Conservation (phyloP, 2,888 invertebrate genomes). For the Timema cristinae region DNA sequence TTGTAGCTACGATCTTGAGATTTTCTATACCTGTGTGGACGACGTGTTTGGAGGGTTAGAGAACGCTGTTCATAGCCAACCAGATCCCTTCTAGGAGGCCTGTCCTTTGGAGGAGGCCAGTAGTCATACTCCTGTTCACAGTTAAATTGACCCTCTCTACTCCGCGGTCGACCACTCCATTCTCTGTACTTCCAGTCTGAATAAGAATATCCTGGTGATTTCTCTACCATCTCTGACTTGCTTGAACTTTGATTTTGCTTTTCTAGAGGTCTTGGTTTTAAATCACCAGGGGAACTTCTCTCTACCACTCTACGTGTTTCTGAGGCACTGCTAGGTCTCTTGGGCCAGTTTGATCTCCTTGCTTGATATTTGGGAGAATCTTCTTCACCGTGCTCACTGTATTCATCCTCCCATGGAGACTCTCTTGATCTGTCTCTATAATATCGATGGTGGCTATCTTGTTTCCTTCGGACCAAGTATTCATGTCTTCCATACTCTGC, state of each 20-base stretch:
- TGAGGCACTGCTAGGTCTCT: conserved; percentile 55
- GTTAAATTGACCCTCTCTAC: conserved; percentile 44
- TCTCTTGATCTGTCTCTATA: conserved; percentile 46
- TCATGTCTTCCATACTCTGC: conserved; percentile 40
- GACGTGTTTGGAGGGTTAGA: conserved; percentile 36
- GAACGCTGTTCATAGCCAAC: conserved; percentile 42
- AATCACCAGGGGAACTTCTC: conserved; percentile 28
- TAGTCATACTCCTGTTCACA: conserved; percentile 29
- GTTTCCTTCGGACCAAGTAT: conserved; percentile 42
- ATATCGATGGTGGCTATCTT: conserved; percentile 45
- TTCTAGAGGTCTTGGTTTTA: conserved; percentile 23
- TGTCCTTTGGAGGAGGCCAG: conserved; percentile 40
- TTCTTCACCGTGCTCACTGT: conserved; percentile 45
- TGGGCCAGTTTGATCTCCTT: conserved; percentile 46
- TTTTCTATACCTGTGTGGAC: conserved; percentile 30
- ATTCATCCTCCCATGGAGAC: conserved; percentile 59
- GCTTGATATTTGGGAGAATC: conserved; percentile 42
- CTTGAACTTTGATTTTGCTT: conserved; percentile 19
- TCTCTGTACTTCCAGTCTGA: conserved; percentile 42
- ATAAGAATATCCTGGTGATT: conserved; percentile 17
- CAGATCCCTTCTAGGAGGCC: conserved; percentile 39
- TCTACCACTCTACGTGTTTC: conserved; percentile 43
- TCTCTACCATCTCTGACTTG: conserved; percentile 20
- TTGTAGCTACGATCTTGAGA: conserved; percentile 24
- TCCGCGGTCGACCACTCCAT: conserved; percentile 45